Evolutionary conservation across 2,888 invertebrate species (phyloP), one percentile per base, ranked within the genome.

Genomic region (Drosophila differens): DNA sequence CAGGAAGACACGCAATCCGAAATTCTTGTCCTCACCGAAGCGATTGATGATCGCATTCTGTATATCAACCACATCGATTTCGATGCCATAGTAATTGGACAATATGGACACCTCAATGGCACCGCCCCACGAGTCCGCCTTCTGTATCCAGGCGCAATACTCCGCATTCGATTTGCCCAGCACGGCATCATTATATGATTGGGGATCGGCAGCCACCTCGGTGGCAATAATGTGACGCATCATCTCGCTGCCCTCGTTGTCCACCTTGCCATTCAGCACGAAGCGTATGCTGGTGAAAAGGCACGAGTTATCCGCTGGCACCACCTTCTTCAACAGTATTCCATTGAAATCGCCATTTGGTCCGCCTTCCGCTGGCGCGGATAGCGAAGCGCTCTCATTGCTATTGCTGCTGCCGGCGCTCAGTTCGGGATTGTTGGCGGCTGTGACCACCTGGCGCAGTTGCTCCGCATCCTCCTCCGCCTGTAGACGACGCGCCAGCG

Each of bases 301-400:
- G 94, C 99, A 99, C 5, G 98, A 99, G 94, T 99, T 99, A 94
- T 99, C 98, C 10, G 99, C 97, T 79, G 99, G 98, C 61, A 99
- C 99, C 52, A 97, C 96, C 94, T 97, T 97, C 91, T 98, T 97
- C 95, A 98, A 95, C 57, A 98, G 94, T 83, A 98, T 95, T 37
- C 98, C 98, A 73, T 92, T 91, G 47, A 92, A 93, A 33, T 92
- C 91, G 39, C 91, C 92, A 61, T 83, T 88, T 0, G 90, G 79
- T 3, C 90, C 86, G 14, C 79, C 72, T 37, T 83, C 84, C 33
- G 58, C 32, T 1, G 79, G 66, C 0, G 60, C 37, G 14, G 72
- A 30, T 30, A 67, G n/a, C 3, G 76, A 41, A 14, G 47, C 52
- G 39, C 14, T 68, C 10, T 68, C 65, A 25, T 28, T 66, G 44